A percentile compares a stretch with the other conserved stretches of the same genome.
Conservation (phyloP, 2,797 vertebrate genomes). For the Heliangelus exortis region DNA sequence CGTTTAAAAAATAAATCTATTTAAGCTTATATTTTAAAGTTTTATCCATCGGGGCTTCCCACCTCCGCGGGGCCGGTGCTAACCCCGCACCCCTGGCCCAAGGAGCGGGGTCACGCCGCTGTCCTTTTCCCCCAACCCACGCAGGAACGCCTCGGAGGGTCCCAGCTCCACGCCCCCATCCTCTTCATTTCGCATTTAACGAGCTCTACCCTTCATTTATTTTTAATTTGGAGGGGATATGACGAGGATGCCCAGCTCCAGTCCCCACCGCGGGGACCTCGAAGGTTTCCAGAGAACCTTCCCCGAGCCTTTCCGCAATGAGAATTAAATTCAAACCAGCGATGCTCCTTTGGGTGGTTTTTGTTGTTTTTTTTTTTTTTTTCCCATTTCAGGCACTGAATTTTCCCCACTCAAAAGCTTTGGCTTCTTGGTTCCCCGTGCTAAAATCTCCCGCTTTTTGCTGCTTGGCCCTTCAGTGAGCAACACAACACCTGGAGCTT, state of each 20-base stretch:
- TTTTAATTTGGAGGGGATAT: not conserved
- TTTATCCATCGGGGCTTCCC: not conserved
- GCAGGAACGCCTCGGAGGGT: not conserved
- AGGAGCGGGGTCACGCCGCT: rapidly evolving
- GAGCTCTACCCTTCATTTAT: not conserved
- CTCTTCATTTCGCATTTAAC: not conserved
- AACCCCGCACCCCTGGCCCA: not conserved
- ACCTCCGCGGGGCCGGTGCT: not conserved
- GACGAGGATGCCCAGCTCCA: not conserved
- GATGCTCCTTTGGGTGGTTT: too few species aligned
- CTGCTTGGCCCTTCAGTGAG: too few species aligned
- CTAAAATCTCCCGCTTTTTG: too few species aligned
- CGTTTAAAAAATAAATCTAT: too few species aligned
- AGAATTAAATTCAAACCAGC: too few species aligned
- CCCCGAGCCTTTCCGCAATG: too few species aligned
- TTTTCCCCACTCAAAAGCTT: too few species aligned
- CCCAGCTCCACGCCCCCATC: not conserved
- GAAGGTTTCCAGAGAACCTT: not conserved
- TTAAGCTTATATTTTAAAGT: not conserved
- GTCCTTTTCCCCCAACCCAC: not conserved
- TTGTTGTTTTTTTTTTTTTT: too few species aligned
- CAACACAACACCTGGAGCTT: too few species aligned
- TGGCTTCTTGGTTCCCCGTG: too few species aligned
- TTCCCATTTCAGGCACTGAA: too few species aligned
- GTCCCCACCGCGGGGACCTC: not conserved